These are phyloP conservation scores for Drosophila watanabei DNA, from an alignment of 1,140 invertebrate genomes.

Conservation along the genomic window DNA sequence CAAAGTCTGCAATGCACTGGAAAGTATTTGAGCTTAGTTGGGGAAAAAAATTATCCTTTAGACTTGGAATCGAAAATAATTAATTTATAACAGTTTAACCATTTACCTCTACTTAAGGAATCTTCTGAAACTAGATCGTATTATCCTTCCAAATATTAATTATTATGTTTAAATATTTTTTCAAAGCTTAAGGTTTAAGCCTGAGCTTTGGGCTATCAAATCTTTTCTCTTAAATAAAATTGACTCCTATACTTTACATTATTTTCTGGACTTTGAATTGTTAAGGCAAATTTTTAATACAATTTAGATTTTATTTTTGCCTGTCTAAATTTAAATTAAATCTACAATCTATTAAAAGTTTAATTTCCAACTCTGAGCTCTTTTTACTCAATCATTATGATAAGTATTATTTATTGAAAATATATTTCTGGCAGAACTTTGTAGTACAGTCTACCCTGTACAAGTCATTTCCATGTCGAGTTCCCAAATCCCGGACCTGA, in stretches of 20 bases:
- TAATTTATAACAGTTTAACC: neutral
- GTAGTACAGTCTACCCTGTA: neutral
- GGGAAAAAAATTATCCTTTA: too few relatives aligned
- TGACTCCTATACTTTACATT: neutral
- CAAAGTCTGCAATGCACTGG: constrained; percentile 39
- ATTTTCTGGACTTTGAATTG: neutral
- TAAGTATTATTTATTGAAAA: neutral
- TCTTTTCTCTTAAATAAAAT: neutral
- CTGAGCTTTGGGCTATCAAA: neutral
- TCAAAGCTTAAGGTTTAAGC: neutral
- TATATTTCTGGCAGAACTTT: neutral
- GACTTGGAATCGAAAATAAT: neutral
- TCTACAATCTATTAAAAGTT: neutral
- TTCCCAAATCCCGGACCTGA: constrained; percentile 14
- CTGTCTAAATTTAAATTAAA: neutral
- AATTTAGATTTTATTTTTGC: neutral
- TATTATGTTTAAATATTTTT: neutral
- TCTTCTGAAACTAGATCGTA: too few relatives aligned
- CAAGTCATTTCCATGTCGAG: neutral
- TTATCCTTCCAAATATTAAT: too few relatives aligned
- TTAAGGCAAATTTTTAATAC: neutral
- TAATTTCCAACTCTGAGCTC: neutral
- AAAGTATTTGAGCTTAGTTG: neutral
- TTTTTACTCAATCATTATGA: neutral
- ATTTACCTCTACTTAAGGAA: neutral